Base-by-base conservation (phyloP, 2,797 vertebrate species). In the Sebastes matsubarae region DNA sequence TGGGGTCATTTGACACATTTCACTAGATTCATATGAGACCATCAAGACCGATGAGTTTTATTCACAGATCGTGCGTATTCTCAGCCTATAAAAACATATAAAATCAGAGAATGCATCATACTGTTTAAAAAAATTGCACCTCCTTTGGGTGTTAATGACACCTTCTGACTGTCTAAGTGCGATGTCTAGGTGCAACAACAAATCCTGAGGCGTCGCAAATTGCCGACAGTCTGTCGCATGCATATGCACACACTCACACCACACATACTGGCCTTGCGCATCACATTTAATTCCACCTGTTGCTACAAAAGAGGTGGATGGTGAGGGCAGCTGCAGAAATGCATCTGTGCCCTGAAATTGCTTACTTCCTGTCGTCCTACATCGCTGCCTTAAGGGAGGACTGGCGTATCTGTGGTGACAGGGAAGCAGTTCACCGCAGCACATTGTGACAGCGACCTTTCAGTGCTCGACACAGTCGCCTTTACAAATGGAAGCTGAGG, bases 381-480 rank as follows among this genome's bases (percentile, higher is more conserved):
- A 89, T 85, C 24, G 60, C 75, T 4, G 25, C 78, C 27, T 66
- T 24, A 36, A 70, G 27, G 79, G 61, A 75, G 6, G 57, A 58
- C 32, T 0, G 75, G 71, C 69, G 6, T 54, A 91, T 93, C 84
- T 52, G 82, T 22, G 55, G 72, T 30, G 91, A 93, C 91, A 83
- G 81, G 25, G 54, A 38, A 13, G 80, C 71, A 38, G 78, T 63
- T 87, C 73, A 58, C 71, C 14, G 6, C 68, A 6, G 82, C 77
- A 34, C 36, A 38, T 5, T 67, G 68, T 65, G 80, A 79, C 81
- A 79, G 85, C 36, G 77, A 93, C 93, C 93, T 93, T 92, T 92
- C 72, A 59, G 64, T 2, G 58, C 60, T 59, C 52, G 4, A 68
- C 73, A 63, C 55, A 20, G 82, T 30, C 58, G 34, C 79, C 72